Conservation (phyloP, 2,113 vertebrate genomes). For the Scartelaos histophorus region DNA sequence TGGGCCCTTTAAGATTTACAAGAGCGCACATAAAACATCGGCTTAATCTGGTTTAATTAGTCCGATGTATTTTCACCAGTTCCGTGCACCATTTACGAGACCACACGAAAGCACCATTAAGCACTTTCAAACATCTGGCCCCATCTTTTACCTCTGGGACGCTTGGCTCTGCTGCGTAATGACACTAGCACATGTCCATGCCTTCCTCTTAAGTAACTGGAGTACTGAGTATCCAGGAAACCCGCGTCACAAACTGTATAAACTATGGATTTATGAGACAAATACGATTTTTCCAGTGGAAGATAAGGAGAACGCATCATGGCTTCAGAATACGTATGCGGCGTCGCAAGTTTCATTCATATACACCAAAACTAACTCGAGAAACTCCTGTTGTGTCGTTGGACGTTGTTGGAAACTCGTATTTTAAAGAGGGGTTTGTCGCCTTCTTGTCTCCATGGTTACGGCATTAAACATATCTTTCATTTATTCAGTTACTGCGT, state of each 20-base stretch:
- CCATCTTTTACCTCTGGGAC: conserved; percentile 3
- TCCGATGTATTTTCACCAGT: neutral
- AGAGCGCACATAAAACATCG: neutral
- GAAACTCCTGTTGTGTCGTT: too few species aligned
- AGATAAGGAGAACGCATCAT: neutral
- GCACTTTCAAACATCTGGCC: conserved; percentile 3
- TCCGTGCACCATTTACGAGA: neutral
- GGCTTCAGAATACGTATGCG: neutral
- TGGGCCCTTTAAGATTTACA: too few species aligned
- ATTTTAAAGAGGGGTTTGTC: too few species aligned
- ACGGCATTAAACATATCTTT: too few species aligned
- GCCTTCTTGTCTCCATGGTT: too few species aligned
- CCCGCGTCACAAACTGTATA: conserved; percentile 3
- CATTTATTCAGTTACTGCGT: too few species aligned
- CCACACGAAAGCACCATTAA: neutral
- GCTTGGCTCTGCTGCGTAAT: conserved; percentile 2
- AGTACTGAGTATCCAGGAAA: neutral
- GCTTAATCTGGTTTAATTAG: neutral
- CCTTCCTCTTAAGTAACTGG: conserved; percentile 3
- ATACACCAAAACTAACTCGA: too few species aligned
- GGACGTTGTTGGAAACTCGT: neutral
- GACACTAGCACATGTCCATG: neutral
- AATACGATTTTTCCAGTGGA: conserved; percentile 3
- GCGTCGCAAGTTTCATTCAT: neutral
- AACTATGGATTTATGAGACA: conserved; percentile 2